Conservation (phyloP, 1,140 invertebrate species). For the Cydia amplana region DNA sequence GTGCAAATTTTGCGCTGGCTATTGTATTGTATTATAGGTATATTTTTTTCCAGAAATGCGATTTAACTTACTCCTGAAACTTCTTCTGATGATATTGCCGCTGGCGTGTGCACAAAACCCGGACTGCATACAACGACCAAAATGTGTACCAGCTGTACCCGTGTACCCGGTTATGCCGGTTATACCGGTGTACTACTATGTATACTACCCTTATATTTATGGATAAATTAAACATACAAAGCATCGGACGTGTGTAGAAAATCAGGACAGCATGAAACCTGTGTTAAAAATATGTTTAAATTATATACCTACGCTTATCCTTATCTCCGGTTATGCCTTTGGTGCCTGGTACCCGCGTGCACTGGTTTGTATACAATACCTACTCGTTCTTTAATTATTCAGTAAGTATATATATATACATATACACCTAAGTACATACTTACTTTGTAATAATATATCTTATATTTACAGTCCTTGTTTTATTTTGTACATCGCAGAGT, state of each 20-base stretch:
- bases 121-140: neutral
- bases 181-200: neutral
- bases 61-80: neutral
- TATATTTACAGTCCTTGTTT: no score
- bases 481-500: neutral
- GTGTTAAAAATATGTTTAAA: no score
- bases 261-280: neutral
- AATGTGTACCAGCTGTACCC: neutral
- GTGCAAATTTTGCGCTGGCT: no score
- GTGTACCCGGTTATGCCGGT: neutral
- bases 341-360: no score
- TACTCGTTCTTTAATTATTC: no score
- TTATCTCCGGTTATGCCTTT: no score
- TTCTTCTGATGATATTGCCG: neutral
- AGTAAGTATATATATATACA: no score
- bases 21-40: neutral
- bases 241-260: neutral
- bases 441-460: no score
- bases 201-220: conserved; percentile 10
- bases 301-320: no score
- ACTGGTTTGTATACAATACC: no score
- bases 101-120: neutral
- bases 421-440: no score
- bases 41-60: neutral
- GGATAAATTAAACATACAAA: neutral